Conservation (phyloP, 2,113 vertebrate species). For the Ranitomeya variabilis region DNA sequence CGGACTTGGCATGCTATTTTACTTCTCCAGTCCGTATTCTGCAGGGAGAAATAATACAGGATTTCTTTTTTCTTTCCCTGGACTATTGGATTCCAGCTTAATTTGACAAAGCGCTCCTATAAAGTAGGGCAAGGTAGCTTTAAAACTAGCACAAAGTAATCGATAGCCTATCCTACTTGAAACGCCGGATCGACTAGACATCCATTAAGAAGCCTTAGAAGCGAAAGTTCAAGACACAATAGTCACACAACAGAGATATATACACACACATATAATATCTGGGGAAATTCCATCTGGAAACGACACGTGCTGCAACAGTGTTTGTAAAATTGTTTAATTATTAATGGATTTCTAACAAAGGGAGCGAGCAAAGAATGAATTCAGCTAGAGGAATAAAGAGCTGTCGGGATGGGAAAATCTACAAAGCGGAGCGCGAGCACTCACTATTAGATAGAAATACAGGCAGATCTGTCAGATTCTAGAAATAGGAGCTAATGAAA, state of each 20-base stretch:
- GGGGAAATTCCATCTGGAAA: background rate
- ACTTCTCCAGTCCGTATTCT: background rate
- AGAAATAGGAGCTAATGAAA: slow-evolving; percentile 16
- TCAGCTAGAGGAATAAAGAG: slow-evolving; percentile 28
- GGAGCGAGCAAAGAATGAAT: background rate
- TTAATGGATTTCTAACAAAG: slow-evolving; percentile 42
- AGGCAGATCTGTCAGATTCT: background rate
- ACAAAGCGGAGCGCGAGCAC: slow-evolving; percentile 6
- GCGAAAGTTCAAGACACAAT: background rate
- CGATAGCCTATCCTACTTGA: background rate
- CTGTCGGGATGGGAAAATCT: slow-evolving; percentile 24
- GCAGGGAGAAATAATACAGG: background rate
- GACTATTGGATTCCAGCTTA: background rate
- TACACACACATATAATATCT: background rate
- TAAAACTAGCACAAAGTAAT: background rate
- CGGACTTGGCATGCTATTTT: background rate
- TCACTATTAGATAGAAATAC: slow-evolving; percentile 29
- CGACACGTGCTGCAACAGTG: background rate
- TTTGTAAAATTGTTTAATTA: slow-evolving; percentile 39
- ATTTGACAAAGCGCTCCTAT: background rate
- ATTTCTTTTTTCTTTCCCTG: background rate
- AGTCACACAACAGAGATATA: background rate
- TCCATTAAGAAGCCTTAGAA: background rate
- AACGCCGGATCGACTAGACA: background rate
- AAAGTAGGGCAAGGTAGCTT: background rate